Base-by-base conservation (phyloP, 1,140 invertebrate species). In the Drosophila nikananu region DNA sequence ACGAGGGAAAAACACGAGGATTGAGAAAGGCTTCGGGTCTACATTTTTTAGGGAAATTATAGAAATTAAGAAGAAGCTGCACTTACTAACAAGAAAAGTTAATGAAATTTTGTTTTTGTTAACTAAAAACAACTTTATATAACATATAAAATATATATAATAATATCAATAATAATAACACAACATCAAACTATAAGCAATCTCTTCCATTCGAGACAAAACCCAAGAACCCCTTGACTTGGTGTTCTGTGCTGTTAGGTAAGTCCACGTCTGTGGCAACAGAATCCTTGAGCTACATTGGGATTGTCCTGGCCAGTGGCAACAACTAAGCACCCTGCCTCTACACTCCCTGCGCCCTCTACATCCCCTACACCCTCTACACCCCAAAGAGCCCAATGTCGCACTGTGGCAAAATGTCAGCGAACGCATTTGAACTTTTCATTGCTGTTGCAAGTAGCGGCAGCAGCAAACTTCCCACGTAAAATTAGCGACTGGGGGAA, bases 361-460 rank as follows among this genome's bases (percentile, higher is more conserved):
- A 2, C 27, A 21, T 7, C 51, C 13, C 7, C 52, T 32, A n/a
- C 7, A 19, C 32, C 21, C 27, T 25, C 32, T 25, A 2, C 27
- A 21, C 12, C 51, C 13, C 7, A 35, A 19, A 52, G 48, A 65
- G 37, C 61, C 82, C 57, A 79, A 86, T 86, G 86, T 83, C 71
- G 61, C 59, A 46, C 67, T 77, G 57, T 44, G 57, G 74, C 74
- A 61, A 83, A 83, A 87, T 87, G 80, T 87, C 80, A 87, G 83
- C 80, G 84, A 80, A 87, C 83, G 83, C 77, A 74, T 87, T 83
- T 87, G 83, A 87, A 87, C 83, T 80, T 77, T 87, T 82, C 75
- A 70, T 72, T 84, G 73, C 66, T 61, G 64, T 60, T 51, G 46
- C 46, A 49, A 23, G 44, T 13, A 48, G 21, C 44, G 13, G 46